Percentiles rank a stretch among this genome's conserved stretches.
phyloP scores from a whole-genome alignment of 1,140 invertebrate genomes.

The Hycleus phaleratus region DNA sequence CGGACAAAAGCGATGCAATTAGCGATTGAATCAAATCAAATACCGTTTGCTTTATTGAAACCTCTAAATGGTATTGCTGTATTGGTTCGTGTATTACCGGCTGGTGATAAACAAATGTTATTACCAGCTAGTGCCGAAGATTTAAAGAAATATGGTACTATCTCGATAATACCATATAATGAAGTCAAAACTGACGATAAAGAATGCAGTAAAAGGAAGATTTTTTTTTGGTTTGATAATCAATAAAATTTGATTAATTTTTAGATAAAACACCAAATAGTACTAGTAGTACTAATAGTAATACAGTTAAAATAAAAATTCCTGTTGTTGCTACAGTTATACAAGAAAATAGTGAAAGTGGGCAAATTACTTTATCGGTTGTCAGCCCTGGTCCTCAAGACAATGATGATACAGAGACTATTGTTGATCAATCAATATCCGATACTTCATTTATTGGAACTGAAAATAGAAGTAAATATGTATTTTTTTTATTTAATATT shows the following conservation, averaged over 20 bases:
- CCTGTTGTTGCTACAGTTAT: constrained; percentile 38
- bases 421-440: too few relatives aligned
- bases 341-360: constrained; percentile 23
- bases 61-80: constrained; percentile 51
- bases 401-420: neutral
- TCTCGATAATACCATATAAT: constrained; percentile 29
- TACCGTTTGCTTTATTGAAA: constrained; percentile 52
- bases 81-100: constrained; percentile 51
- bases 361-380: constrained; percentile 24
- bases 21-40: constrained; percentile 43
- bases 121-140: constrained; percentile 38
- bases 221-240: neutral
- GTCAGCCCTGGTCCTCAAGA: constrained; percentile 29
- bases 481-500: too few relatives aligned
- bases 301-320: constrained; percentile 35
- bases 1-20: constrained; percentile 51
- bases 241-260: neutral
- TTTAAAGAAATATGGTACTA: constrained; percentile 34
- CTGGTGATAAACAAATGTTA: constrained; percentile 45
- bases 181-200: neutral
- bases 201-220: too few relatives aligned
- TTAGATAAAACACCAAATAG: neutral
- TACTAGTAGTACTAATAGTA: constrained; percentile 18
- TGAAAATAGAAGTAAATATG: neutral
- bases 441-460: neutral